Percentiles rank a stretch among this genome's conserved stretches.
phyloP scores from a whole-genome alignment of 2,797 vertebrate species.

The Xiphophorus birchmanni region DNA sequence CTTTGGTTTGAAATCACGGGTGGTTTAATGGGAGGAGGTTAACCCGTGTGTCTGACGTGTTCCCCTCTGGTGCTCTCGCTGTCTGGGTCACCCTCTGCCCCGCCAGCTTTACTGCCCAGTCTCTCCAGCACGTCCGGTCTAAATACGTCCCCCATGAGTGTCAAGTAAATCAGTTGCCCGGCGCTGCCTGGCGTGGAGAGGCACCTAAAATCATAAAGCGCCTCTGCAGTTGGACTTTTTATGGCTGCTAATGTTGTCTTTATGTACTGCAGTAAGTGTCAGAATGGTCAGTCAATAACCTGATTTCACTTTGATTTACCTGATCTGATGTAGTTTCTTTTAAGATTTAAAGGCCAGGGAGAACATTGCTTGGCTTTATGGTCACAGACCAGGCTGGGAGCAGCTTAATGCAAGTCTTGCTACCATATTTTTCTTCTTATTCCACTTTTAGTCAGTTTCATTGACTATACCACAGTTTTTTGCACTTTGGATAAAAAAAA shows the following conservation, averaged over 20 bases:
- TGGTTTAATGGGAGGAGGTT: conserved; percentile 78
- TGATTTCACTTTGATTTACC: conserved; percentile 54
- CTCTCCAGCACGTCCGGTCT: conserved; percentile 66
- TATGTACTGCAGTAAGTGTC: conserved; percentile 71
- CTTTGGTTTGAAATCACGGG: conserved; percentile 79
- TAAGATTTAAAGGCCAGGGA: conserved; percentile 43
- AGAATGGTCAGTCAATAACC: conserved; percentile 61
- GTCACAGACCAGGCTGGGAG: background rate
- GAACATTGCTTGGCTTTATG: conserved; percentile 27
- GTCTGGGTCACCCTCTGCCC: conserved; percentile 77
- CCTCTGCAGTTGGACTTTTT: conserved; percentile 64
- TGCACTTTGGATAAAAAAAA: background rate
- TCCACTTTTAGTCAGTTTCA: background rate
- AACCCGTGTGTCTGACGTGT: conserved; percentile 73
- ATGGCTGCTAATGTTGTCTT: conserved; percentile 71
- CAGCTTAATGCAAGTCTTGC: conserved; percentile 1
- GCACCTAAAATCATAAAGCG: conserved; percentile 72
- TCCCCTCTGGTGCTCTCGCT: conserved; percentile 58
- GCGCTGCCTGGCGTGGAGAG: conserved; percentile 72
- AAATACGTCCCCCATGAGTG: conserved; percentile 75
- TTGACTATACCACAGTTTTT: background rate
- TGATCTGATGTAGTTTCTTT: conserved; percentile 30
- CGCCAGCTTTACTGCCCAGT: conserved; percentile 72
- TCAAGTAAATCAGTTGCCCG: conserved; percentile 81
- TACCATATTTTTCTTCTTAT: background rate